phyloP scores from a whole-genome alignment of 1,140 invertebrate genomes.

The Lepidurus apus region DNA sequence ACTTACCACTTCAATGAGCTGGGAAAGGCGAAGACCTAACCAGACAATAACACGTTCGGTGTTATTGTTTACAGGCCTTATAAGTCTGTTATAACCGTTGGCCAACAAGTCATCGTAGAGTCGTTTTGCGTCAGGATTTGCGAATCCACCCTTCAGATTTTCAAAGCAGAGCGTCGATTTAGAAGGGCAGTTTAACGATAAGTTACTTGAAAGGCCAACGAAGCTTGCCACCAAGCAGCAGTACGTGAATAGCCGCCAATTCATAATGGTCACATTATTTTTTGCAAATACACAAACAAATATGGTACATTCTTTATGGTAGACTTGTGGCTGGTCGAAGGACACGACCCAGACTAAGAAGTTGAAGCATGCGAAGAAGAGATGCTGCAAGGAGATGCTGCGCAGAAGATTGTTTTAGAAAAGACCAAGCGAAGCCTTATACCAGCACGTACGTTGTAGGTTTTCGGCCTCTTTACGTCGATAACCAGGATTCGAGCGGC shows the following conservation, averaged over 20 bases:
- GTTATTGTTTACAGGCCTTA: conserved; percentile 93
- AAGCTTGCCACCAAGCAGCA: not conserved
- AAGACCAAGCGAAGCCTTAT: not conserved
- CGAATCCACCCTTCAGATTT: conserved; percentile 40
- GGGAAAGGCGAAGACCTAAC: conserved; percentile 89
- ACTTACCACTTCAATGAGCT: conserved; percentile 95
- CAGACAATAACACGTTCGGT: conserved; percentile 91
- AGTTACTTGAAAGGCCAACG: conserved; percentile 14
- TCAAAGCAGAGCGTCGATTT: not conserved
- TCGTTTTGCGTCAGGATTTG: conserved; percentile 86
- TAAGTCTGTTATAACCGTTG: conserved; percentile 95
- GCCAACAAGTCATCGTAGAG: conserved; percentile 87
- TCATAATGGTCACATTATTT: not conserved
- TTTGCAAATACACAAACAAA: not conserved
- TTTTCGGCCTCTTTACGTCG: no score
- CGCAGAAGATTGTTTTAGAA: not conserved
- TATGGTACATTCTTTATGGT: not conserved
- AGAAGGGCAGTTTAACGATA: conserved; percentile 10
- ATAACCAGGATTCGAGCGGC: no score
- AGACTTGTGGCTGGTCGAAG: not conserved
- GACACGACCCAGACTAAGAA: not conserved
- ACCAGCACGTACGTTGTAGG: not conserved
- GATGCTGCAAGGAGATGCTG: conserved; percentile 14
- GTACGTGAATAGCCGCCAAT: not conserved
- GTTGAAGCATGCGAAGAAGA: conserved; percentile 13